Evolutionary conservation across 2,888 invertebrate species (phyloP).

Genomic region (Urechis unicinctus): DNA sequence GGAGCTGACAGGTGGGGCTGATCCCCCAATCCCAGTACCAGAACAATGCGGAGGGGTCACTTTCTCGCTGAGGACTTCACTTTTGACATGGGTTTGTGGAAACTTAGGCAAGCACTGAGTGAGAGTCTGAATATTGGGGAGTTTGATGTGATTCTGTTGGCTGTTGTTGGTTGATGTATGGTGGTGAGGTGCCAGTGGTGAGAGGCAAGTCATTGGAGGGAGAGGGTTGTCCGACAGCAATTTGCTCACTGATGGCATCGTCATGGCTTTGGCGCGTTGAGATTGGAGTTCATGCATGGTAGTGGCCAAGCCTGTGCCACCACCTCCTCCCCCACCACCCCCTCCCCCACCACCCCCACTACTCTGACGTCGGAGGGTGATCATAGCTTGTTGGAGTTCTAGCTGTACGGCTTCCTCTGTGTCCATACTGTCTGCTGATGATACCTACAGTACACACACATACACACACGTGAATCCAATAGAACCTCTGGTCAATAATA

Average conservation of each 20-base stretch:
- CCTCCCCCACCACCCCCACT: background rate
- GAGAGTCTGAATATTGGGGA: conserved; percentile 17
- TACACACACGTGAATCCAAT: too few relatives aligned
- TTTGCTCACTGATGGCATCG: background rate
- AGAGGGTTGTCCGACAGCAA: background rate
- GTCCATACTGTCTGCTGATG: background rate
- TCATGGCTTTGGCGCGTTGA: background rate
- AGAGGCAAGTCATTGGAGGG: background rate
- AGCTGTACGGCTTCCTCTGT: background rate
- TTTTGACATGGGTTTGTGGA: conserved; percentile 5
- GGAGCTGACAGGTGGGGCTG: background rate
- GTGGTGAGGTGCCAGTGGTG: conserved; percentile 6
- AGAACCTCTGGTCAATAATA: too few relatives aligned
- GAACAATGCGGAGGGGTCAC: background rate
- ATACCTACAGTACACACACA: too few relatives aligned
- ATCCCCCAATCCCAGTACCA: background rate
- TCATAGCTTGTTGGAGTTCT: background rate
- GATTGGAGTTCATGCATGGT: too few relatives aligned
- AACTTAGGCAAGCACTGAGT: conserved; percentile 13
- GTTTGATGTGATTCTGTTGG: conserved; percentile 13
- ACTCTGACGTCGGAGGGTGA: background rate
- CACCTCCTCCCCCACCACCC: background rate
- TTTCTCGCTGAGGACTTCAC: background rate
- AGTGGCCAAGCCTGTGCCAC: background rate
- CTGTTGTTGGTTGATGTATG: conserved; percentile 2